Base-by-base conservation (phyloP, 1,140 invertebrate genomes). In the Paraescarpia echinospica region DNA sequence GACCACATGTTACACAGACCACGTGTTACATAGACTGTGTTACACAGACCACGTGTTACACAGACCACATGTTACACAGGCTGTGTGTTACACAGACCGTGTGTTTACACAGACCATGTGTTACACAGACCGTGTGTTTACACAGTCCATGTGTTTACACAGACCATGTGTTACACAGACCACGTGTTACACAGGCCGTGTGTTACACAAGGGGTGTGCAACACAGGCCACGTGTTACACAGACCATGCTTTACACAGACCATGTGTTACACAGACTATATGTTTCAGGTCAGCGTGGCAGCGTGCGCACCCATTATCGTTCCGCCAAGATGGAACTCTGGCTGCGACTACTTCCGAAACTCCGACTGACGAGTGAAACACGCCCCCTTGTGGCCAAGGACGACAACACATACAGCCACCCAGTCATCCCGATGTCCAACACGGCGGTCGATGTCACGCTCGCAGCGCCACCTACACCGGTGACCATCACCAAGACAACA, bases 281-380 rank as follows among this genome's bases (percentile, higher is more conserved):
- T 2, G 34, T 91, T 48, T 35, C 92, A 93, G 93, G 93, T 22
- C 91, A 92, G 94, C 92, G 94, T 31, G 94, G 95, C 12, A 93
- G 92, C 5, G 89, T 98, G 41, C 98, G 99, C 95, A 98, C 98
- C 94, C 99, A 99, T 96, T 99, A 99, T 96, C 97, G 99, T 93
- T 98, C 98, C 9, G 98, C 98, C 96, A 97, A 98, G 92, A 96
- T 99, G n/a, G 99, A 98, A 1, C 99, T 99, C 96, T 99, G 99
- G 99, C 96, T 99, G 48, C 98, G 99, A 94, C 96, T 99, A 33
- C 98, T 99, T 89, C 99, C 99, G 5, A 98, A 99, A 95, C 97
- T 99, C n/a, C 98, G 99, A 95, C 97, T 98, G 89, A 98, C 98
- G 34, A 94, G 93, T 91, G 98, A 98, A 94, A 77, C 98, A 0